These are phyloP conservation scores for Nymphalis io DNA, from an alignment of 1,140 invertebrate genomes.

Conservation along the genomic window DNA sequence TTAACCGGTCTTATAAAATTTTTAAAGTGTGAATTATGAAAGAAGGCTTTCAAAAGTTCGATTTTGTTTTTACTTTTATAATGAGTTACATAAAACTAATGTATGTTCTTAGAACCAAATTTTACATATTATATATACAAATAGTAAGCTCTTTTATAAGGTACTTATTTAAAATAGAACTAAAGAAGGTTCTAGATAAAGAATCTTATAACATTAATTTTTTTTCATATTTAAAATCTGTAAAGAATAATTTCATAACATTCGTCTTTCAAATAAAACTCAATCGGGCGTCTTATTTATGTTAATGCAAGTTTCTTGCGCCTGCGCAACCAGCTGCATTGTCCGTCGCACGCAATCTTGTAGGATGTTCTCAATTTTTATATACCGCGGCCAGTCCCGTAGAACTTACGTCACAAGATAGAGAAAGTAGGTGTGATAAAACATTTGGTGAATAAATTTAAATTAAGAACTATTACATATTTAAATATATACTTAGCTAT, in stretches of 20 bases:
- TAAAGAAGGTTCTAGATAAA: no score
- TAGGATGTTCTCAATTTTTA: conserved; percentile 9
- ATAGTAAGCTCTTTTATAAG: no score
- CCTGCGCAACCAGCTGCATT: conserved; percentile 28
- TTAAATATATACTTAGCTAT: no score
- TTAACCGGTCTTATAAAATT: no score
- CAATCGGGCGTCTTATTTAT: conserved; percentile 27
- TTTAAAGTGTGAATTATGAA: no score
- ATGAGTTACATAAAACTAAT: no score
- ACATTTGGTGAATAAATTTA: neutral
- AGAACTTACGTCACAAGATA: neutral
- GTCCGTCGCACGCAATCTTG: conserved; percentile 24
- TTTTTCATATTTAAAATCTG: neutral
- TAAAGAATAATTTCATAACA: conserved; percentile 6
- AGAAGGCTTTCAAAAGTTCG: no score
- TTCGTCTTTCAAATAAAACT: conserved; percentile 23
- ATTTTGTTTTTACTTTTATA: no score
- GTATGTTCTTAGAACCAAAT: no score
- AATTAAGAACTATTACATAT: no score
- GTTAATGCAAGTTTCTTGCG: conserved; percentile 27
- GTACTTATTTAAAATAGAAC: no score
- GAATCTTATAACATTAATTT: neutral
- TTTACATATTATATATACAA: no score
- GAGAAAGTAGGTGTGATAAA: neutral
- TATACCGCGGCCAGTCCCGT: neutral